Percentiles rank a stretch among this genome's conserved stretches.
Conservation (phyloP, 1,140 invertebrate species). For the Euura lappo region DNA sequence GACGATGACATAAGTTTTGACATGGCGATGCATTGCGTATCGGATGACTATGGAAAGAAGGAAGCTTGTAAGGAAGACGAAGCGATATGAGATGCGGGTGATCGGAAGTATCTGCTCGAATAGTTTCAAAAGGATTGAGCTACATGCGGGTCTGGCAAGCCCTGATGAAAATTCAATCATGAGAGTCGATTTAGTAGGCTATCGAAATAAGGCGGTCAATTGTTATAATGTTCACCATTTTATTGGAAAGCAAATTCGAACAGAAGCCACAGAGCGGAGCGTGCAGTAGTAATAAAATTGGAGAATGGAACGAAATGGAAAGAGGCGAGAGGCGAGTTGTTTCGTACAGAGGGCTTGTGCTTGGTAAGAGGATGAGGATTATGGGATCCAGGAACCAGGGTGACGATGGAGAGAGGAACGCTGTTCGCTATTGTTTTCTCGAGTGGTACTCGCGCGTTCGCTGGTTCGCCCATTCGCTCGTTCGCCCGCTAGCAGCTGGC, state of each 20-base stretch:
- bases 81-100: constrained; percentile 43
- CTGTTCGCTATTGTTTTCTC: constrained; percentile 61
- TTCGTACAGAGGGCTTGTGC: constrained; percentile 3
- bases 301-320: not conserved
- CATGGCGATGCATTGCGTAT: not conserved
- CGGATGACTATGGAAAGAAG: not conserved
- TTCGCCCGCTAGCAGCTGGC: constrained; percentile 53
- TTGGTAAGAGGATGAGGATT: constrained; percentile 13
- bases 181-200: too few species aligned
- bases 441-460: constrained; percentile 60
- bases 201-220: too few species aligned
- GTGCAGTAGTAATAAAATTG: too few species aligned
- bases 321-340: constrained; percentile 4
- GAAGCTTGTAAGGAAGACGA: not conserved
- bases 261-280: too few species aligned
- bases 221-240: not conserved
- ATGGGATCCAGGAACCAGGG: constrained; percentile 52
- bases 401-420: constrained; percentile 43
- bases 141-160: not conserved
- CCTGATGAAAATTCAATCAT: too few species aligned
- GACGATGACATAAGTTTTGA: too few species aligned
- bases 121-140: constrained; percentile 15
- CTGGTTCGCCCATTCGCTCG: constrained; percentile 48
- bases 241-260: not conserved
- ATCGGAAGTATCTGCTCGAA: constrained; percentile 51